phyloP scores from a whole-genome alignment of 2,113 vertebrate species.

The Toxotes jaculatrix region DNA sequence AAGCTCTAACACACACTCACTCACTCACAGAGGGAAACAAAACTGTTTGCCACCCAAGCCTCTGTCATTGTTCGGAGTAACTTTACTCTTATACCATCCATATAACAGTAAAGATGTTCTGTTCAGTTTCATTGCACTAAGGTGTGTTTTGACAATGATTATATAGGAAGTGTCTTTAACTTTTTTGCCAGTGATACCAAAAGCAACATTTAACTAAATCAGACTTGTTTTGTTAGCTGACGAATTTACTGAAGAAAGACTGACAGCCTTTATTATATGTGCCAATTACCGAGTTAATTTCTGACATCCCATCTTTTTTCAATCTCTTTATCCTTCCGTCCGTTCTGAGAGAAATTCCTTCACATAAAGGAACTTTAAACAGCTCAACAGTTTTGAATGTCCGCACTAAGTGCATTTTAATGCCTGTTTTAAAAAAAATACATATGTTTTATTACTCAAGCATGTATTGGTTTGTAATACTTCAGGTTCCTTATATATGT shows the following conservation, averaged over 20 bases:
- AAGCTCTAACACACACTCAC: constrained; percentile 65
- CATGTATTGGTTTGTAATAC: constrained; percentile 82
- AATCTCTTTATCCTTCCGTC: constrained; percentile 64
- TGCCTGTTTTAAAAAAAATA: constrained; percentile 81
- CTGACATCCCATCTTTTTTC: constrained; percentile 56
- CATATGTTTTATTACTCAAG: constrained; percentile 83
- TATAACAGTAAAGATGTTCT: constrained; percentile 61
- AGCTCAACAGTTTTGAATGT: constrained; percentile 84
- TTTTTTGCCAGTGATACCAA: constrained; percentile 78
- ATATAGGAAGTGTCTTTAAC: constrained; percentile 79
- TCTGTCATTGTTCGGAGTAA: constrained; percentile 61
- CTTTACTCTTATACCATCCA: constrained; percentile 52
- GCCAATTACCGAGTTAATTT: constrained; percentile 72
- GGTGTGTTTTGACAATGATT: constrained; percentile 75
- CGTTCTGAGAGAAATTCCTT: constrained; percentile 67
- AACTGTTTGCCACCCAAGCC: constrained; percentile 68
- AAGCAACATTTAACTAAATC: constrained; percentile 68
- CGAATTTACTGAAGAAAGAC: constrained; percentile 65
- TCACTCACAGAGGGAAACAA: constrained; percentile 64
- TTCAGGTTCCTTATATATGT: constrained; percentile 82
- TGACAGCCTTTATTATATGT: constrained; percentile 76
- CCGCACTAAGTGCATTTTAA: constrained; percentile 87
- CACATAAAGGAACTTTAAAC: constrained; percentile 77
- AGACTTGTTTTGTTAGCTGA: constrained; percentile 53
- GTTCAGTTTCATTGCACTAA: constrained; percentile 77